Conservation (phyloP, 2,797 vertebrate species). For the Sitta carolinensis region DNA sequence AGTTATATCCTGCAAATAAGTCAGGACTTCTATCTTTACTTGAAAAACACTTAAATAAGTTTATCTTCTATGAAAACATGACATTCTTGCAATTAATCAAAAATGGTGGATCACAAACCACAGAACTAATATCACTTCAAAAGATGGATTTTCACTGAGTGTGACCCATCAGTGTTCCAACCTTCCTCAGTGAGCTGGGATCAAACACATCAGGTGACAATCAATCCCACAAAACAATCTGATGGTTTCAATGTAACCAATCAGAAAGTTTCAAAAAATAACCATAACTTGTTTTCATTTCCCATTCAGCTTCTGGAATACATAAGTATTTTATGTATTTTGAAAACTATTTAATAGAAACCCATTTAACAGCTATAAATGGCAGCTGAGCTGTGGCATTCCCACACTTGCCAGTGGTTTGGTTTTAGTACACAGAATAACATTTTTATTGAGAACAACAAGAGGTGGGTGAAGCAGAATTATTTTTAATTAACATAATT, state of each 20-base stretch:
- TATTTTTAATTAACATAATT: not conserved
- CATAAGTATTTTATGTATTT: not conserved
- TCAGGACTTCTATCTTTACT: not conserved
- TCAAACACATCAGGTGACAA: not conserved
- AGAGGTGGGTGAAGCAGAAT: not conserved
- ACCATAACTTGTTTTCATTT: not conserved
- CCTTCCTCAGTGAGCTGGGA: not conserved
- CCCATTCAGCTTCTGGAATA: not conserved
- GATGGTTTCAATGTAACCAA: not conserved
- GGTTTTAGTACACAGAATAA: not conserved
- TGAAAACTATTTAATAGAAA: not conserved
- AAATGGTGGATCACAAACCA: not conserved
- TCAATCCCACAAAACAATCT: not conserved
- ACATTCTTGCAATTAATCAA: not conserved
- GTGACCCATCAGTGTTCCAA: not conserved
- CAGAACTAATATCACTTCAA: fast-evolving
- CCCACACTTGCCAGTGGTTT: not conserved
- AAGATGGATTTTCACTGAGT: not conserved
- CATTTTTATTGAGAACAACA: not conserved
- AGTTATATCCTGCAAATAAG: not conserved
- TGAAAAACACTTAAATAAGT: not conserved
- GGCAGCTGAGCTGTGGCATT: not conserved
- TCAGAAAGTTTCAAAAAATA: not conserved
- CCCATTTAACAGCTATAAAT: not conserved
- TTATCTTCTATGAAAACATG: not conserved